Evolutionary conservation across 2,888 invertebrate genomes (phyloP), one percentile per base, ranked within the genome.

Genomic region (Drosophila gaucha): DNA sequence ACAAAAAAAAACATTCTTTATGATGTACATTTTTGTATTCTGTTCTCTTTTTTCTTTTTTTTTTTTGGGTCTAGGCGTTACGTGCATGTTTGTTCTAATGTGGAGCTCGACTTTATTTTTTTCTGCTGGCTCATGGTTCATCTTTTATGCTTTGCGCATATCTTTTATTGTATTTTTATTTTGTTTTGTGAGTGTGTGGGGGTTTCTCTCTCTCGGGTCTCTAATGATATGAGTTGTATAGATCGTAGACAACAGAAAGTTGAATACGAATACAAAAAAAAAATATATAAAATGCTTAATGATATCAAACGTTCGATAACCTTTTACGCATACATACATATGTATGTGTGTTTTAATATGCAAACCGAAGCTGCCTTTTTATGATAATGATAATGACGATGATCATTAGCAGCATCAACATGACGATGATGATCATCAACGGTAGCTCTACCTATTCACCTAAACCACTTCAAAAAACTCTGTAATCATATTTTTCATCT

Each of bases 221-320:
- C 67, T 77, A 67, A 77, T 75, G 76, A 75, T 78, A 78, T 65
- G 69, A 66, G 73, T 47, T 54, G 50, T 14, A n/a, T n/a, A 59
- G 62, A 50, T 36, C 43, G 16, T 10, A 60, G 59, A 68, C 52
- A 66, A 66, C 65, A 67, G 76, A 73, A 78, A 76, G 77, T 62
- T 69, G 58, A 64, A 73, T 67, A 74, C 67, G 16, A 36, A 18
- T 76, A 79, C 8, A 10, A 31, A 31, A 2, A 31, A 31, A 12
- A 31, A 31, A 31, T 3, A 12, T 12, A 46, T 20, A 46, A 46
- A 46, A 88, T 80, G 76, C 72, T 68, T 86, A 87, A 90, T 87
- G 83, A 86, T 87, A 90, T 90, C 85, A 89, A 90, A 82, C 89
- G 89, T 89, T 89, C 89, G 89, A 89, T 89, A 89, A 89, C 89